phyloP scores from a whole-genome alignment of 2,113 vertebrate species.

The Aegithalos caudatus region DNA sequence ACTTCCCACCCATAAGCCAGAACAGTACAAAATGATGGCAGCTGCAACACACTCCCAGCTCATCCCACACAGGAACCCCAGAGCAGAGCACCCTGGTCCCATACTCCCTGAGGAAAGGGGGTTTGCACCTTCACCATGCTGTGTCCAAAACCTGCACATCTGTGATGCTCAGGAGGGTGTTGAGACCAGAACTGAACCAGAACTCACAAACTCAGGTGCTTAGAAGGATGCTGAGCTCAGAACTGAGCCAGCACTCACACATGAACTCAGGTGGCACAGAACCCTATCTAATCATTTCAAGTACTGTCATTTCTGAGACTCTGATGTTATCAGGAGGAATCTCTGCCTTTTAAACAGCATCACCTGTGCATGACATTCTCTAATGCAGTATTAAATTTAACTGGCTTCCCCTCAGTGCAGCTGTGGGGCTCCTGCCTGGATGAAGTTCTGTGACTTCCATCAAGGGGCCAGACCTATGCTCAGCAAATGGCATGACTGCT shows the following conservation, averaged over 20 bases:
- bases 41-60: neutral
- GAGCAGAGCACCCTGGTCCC: neutral
- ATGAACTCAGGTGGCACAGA: neutral
- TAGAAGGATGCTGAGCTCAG: neutral
- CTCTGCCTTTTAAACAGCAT: neutral
- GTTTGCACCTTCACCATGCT: neutral
- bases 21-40: fast-evolving
- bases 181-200: too few species aligned
- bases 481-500: fast-evolving
- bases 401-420: neutral
- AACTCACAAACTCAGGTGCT: too few species aligned
- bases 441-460: neutral
- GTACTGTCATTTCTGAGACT: neutral
- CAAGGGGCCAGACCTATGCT: neutral
- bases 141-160: neutral
- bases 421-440: neutral
- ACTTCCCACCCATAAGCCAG: neutral
- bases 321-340: neutral
- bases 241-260: neutral
- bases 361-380: neutral
- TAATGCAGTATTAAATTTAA: neutral
- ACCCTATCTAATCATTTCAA: neutral
- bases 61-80: neutral
- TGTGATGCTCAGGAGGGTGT: fast-evolving
- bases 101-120: neutral